These are phyloP conservation scores for Camponotus floridanus DNA, from an alignment of 1,140 invertebrate species.

Conservation along the genomic window DNA sequence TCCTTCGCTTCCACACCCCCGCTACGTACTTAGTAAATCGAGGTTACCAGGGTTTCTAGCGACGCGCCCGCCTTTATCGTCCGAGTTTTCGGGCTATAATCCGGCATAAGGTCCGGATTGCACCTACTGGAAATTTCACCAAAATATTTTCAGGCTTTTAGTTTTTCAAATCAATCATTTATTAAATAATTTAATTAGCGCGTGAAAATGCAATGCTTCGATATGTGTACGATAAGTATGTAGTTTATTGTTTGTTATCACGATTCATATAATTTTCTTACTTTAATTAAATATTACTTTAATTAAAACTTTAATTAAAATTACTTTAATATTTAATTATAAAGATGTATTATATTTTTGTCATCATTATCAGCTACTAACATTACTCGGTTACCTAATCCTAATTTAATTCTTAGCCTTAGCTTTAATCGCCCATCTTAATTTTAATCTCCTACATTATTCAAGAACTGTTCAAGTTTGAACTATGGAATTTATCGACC, in stretches of 20 bases:
- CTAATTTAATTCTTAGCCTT: not conserved
- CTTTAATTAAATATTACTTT: no score
- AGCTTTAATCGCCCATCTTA: not conserved
- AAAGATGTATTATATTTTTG: not conserved
- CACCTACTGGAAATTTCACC: not conserved
- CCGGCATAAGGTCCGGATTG: conserved; percentile 33
- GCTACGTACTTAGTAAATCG: conserved; percentile 70
- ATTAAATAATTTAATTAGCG: not conserved
- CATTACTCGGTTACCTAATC: not conserved
- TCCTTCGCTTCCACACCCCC: conserved; percentile 57
- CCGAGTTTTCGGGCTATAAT: conserved; percentile 67
- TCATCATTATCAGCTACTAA: not conserved
- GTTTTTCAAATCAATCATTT: not conserved
- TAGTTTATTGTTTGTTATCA: not conserved
- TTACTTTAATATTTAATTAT: no score
- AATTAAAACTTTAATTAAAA: no score
- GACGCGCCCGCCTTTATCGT: conserved; percentile 73
- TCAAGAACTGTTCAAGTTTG: not conserved
- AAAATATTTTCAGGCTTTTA: not conserved
- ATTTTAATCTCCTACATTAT: not conserved
- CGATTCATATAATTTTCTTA: not conserved
- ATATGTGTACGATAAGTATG: not conserved
- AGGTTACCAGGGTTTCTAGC: conserved; percentile 71
- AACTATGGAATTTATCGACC: conserved; percentile 10
- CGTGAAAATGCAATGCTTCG: not conserved